These are phyloP conservation scores for Bhutanitis thaidina DNA, from an alignment of 2,888 invertebrate species.

Conservation along the genomic window DNA sequence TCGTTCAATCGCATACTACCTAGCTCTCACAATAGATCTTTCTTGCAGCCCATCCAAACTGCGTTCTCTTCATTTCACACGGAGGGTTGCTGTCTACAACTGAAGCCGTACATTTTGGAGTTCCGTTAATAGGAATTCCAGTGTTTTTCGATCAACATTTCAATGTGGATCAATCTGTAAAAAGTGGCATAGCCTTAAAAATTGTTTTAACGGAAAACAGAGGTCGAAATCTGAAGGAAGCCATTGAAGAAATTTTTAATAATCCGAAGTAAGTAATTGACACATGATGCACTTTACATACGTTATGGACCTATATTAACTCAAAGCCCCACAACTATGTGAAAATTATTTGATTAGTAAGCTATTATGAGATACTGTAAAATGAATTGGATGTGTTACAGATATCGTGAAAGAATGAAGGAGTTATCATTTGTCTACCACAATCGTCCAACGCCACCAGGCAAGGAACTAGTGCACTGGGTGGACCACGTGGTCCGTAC, in stretches of 20 bases:
- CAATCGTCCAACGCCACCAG: constrained; percentile 39
- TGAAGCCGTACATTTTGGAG: constrained; percentile 43
- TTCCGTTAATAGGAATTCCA: constrained; percentile 47
- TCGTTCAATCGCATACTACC: too few species aligned
- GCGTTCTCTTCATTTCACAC: constrained; percentile 46
- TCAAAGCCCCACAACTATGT: too few species aligned
- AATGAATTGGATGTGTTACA: constrained; percentile 23
- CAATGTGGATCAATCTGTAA: constrained; percentile 39
- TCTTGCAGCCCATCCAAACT: constrained; percentile 51
- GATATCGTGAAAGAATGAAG: constrained; percentile 40
- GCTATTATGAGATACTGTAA: too few species aligned
- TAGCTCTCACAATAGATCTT: too few species aligned
- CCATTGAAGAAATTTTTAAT: constrained; percentile 27
- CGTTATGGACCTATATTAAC: too few species aligned
- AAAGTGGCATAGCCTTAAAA: constrained; percentile 44
- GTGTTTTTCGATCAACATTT: constrained; percentile 46
- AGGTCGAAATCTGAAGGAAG: constrained; percentile 29
- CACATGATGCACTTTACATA: too few species aligned
- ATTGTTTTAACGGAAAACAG: constrained; percentile 36
- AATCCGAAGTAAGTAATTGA: constrained; percentile 31
- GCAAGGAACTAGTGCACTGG: constrained; percentile 45
- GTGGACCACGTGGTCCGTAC: constrained; percentile 49
- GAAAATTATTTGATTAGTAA: too few species aligned
- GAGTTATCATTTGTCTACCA: constrained; percentile 45
- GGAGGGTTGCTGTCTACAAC: constrained; percentile 47